Conservation (phyloP, 2,797 vertebrate genomes). For the Fratercula arctica region DNA sequence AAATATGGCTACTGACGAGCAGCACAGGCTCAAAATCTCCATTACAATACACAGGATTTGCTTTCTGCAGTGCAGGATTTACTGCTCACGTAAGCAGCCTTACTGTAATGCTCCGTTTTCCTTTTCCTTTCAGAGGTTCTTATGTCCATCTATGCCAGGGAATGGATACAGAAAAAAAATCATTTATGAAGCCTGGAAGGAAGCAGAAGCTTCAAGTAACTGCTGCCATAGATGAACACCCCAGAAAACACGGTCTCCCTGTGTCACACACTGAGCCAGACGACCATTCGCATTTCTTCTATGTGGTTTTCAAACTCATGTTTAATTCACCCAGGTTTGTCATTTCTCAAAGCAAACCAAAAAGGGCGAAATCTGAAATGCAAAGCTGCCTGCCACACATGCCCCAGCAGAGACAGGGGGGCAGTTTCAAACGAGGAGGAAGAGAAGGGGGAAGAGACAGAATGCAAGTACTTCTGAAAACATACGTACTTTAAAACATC, state of each 20-base stretch:
- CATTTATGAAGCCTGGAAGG: background rate
- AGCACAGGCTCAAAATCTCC: background rate
- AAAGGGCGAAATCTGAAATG: background rate
- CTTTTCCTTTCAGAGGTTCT: background rate
- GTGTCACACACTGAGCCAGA: background rate
- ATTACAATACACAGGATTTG: background rate
- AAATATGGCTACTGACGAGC: background rate
- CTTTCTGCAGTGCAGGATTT: conserved; percentile 1
- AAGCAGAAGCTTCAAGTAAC: conserved; percentile 4
- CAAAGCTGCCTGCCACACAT: background rate
- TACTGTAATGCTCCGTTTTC: background rate
- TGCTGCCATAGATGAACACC: background rate
- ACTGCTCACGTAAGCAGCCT: background rate
- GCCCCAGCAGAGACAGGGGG: background rate
- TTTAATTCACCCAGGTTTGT: background rate
- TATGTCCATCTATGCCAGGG: background rate
- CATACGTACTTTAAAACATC: background rate
- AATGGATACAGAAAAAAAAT: background rate
- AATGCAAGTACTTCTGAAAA: background rate
- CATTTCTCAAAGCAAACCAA: background rate
- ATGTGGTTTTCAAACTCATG: background rate
- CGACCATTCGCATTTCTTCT: background rate
- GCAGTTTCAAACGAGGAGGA: background rate
- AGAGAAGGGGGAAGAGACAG: background rate
- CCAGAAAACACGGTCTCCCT: background rate